These are phyloP conservation scores for human DNA, from an alignment of 2,113 vertebrate genomes.

Conservation along the genomic window DNA sequence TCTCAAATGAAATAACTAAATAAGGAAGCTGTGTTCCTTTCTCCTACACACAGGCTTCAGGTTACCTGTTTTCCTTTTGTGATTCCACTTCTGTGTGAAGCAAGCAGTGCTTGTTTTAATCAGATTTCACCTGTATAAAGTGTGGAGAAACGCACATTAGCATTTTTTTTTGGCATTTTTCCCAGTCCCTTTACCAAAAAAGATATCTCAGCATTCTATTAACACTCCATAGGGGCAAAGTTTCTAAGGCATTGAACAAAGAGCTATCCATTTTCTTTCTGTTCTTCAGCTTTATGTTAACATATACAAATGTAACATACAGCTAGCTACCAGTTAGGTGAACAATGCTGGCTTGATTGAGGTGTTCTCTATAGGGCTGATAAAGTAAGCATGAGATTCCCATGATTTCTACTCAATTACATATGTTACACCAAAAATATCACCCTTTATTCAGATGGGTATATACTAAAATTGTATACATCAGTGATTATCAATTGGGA, in stretches of 20 bases:
- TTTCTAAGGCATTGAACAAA: neutral
- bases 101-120: neutral
- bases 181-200: neutral
- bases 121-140: neutral
- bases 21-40: neutral
- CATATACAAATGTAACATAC: neutral
- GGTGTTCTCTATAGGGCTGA: fast-evolving
- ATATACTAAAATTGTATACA: neutral
- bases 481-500: neutral
- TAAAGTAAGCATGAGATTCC: neutral
- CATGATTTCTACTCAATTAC: neutral
- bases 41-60: neutral
- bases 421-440: neutral
- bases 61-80: neutral
- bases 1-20: neutral
- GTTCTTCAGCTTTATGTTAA: neutral
- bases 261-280: neutral
- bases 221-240: neutral
- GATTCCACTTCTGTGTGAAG: neutral
- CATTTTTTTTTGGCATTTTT: neutral
- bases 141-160: neutral
- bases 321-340: neutral
- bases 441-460: neutral
- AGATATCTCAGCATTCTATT: neutral
- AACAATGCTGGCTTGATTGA: neutral